Evolutionary conservation across 2,113 vertebrate species (phyloP), one percentile per base, ranked within the genome.

Genomic region (Centropristis striata): DNA sequence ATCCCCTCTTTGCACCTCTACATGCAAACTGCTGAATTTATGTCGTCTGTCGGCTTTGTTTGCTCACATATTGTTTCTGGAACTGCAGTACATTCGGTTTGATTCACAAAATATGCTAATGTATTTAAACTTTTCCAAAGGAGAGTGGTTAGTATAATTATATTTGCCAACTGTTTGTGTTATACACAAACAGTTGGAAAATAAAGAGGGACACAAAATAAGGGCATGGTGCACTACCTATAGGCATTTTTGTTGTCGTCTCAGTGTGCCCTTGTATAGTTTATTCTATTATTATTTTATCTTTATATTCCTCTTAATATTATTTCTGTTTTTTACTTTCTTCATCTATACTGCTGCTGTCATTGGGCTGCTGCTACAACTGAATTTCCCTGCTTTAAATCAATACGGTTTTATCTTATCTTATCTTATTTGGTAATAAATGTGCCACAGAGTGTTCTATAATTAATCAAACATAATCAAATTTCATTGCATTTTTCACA

Each of bases 21-120:
- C 59, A 77, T 67, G 41, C 67, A 81, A 88, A 77, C 51, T 39
- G 27, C 11, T 58, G 16, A 23, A 65, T 70, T 66, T 49, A 59
- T 54, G 63, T 46, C 27, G 28, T 47, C 28, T 84, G 23, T 28
- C 37, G 21, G 49, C 23, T 68, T 75, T 78, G 0, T 9, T 63
- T 41, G 6, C 41, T 49, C 42, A 1, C 49, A 28, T 16, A 54
- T 10, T 18, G 39, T 70, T 63, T 67, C 46, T 53, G 3, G 11
- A 60, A 42, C 53, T 16, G 55, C 4, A 27, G 11, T 3, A 23
- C 42, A 50, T 27, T 71, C 0, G 8, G 28, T 59, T 57, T 71
- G 14, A 51, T 59, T 32, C 20, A 42, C 4, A 36, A 57, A n/a
- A 20, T 57, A 20, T 9, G 18, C 9, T 36, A 3, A 39, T 50